phyloP scores from a whole-genome alignment of 2,113 vertebrate species.

The Trinectes maculatus region DNA sequence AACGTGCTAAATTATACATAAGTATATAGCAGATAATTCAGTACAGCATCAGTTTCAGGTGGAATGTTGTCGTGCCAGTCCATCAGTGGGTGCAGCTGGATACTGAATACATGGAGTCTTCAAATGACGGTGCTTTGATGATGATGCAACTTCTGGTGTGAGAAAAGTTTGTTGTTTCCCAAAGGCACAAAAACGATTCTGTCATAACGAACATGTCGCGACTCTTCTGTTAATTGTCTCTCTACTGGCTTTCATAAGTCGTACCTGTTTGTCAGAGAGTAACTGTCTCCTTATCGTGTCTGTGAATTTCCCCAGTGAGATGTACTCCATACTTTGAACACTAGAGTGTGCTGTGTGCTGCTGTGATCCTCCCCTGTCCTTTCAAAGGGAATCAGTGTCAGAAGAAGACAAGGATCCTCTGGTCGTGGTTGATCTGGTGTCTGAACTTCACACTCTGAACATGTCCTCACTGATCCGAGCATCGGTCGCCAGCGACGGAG shows the following conservation, averaged over 20 bases:
- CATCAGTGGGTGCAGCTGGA: slow-evolving; percentile 6
- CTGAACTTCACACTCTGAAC: not conserved
- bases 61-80: slow-evolving; percentile 15
- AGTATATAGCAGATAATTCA: slow-evolving; percentile 3
- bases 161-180: not conserved
- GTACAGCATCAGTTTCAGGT: slow-evolving; percentile 5
- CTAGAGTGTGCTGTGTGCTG: slow-evolving; percentile 67
- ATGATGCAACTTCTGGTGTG: not conserved
- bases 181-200: not conserved
- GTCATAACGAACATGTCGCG: slow-evolving; percentile 9
- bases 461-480: not conserved
- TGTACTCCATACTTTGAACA: slow-evolving; percentile 46
- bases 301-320: not conserved
- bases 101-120: slow-evolving; percentile 4
- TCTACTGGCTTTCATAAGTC: not conserved
- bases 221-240: not conserved
- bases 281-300: rapidly evolving
- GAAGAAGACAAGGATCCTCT: slow-evolving; percentile 13
- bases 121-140: slow-evolving; percentile 1
- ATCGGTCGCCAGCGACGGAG: not conserved
- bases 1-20: not conserved
- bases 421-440: slow-evolving; percentile 6
- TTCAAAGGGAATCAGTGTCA: slow-evolving; percentile 4
- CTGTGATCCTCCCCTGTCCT: no score
- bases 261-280: not conserved